Percentiles rank a stretch among this genome's conserved stretches.
Evolutionary conservation across 2,888 invertebrate genomes (phyloP).

Genomic region (Phalera bucephala): DNA sequence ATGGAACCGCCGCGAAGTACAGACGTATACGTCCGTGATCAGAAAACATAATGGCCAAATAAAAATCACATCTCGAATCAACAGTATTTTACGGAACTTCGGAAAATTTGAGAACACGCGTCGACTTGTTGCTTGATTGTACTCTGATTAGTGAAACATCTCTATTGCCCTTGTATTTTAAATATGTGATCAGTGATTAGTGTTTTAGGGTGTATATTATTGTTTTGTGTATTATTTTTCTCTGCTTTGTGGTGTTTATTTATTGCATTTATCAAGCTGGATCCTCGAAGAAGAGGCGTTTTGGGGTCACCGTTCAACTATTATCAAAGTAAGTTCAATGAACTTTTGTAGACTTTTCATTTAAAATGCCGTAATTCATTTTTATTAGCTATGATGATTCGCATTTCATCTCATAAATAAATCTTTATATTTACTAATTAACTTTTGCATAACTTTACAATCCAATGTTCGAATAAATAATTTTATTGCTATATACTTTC

Average conservation of each 20-base stretch:
- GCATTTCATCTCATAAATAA: no score
- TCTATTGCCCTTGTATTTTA: no score
- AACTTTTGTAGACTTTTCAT: no score
- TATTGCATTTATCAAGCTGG: constrained; percentile 46
- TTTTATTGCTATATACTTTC: no score
- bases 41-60: constrained; percentile 57
- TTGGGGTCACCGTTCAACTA: constrained; percentile 44
- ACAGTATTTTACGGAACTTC: neutral
- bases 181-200: constrained; percentile 12
- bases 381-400: no score
- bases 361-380: no score
- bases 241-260: constrained; percentile 21
- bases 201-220: constrained; percentile 26
- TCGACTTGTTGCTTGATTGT: neutral
- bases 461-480: no score
- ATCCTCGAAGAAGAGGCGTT: constrained; percentile 58
- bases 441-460: no score
- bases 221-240: no score
- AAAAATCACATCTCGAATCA: constrained; percentile 51
- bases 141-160: no score
- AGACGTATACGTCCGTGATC: constrained; percentile 63
- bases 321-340: constrained; percentile 43
- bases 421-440: no score
- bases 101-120: neutral
- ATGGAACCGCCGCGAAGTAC: constrained; percentile 22